phyloP scores from a whole-genome alignment of 1,140 invertebrate species.

The Theocolax elegans region DNA sequence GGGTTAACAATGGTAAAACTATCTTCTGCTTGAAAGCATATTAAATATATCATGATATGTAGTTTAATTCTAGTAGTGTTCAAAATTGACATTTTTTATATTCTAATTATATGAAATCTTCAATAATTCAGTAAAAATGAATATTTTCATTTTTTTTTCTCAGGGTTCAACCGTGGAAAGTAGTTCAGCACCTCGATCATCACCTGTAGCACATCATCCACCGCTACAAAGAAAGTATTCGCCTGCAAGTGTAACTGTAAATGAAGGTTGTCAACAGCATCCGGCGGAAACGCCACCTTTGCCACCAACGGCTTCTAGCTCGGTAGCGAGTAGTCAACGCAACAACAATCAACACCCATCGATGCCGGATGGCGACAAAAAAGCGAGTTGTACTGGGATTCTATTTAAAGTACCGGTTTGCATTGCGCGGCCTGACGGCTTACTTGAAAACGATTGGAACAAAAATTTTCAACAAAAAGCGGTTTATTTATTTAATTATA shows the following conservation, averaged over 20 bases:
- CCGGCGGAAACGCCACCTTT: constrained; percentile 60
- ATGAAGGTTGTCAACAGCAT: constrained; percentile 32
- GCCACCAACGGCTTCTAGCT: constrained; percentile 65
- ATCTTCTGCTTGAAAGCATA: too few relatives aligned
- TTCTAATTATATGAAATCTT: too few relatives aligned
- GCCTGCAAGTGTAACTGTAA: constrained; percentile 62
- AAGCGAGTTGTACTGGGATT: constrained; percentile 48
- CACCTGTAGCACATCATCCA: constrained; percentile 68
- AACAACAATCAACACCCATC: constrained; percentile 56
- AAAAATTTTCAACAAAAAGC: too few relatives aligned
- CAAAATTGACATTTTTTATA: too few relatives aligned
- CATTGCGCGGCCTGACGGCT: too few relatives aligned
- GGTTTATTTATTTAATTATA: too few relatives aligned
- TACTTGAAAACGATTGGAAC: too few relatives aligned
- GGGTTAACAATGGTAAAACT: constrained; percentile 65
- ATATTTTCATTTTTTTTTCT: too few relatives aligned
- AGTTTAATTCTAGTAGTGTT: too few relatives aligned
- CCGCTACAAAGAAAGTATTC: constrained; percentile 75
- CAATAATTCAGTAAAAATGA: too few relatives aligned
- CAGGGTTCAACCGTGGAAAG: constrained; percentile 59
- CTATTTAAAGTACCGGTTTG: too few relatives aligned
- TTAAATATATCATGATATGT: too few relatives aligned
- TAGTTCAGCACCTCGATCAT: constrained; percentile 62
- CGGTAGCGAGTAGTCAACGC: constrained; percentile 53
- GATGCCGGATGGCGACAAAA: constrained; percentile 42